Conservation (phyloP, 1,140 invertebrate genomes). For the Mya arenaria region DNA sequence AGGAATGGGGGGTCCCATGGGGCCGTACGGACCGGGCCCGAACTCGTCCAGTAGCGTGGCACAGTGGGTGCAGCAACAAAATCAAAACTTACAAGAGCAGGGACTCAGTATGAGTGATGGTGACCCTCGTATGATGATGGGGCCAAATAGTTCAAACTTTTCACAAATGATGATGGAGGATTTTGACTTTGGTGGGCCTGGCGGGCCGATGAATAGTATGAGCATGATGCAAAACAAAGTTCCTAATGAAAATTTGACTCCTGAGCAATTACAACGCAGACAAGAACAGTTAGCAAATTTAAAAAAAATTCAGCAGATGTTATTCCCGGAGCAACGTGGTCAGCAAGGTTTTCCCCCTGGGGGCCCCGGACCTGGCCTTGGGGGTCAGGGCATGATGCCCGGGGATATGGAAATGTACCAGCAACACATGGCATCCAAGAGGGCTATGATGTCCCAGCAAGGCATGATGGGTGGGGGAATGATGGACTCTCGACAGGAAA, state of each 20-base stretch:
- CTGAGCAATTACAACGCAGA: conserved; percentile 95
- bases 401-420: conserved; percentile 73
- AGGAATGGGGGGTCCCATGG: conserved; percentile 20
- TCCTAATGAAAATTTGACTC: conserved; percentile 97
- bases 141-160: conserved; percentile 55
- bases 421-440: conserved; percentile 72
- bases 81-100: conserved; percentile 75
- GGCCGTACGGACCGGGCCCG: conserved; percentile 50
- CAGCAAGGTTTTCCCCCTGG: conserved; percentile 60
- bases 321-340: conserved; percentile 88
- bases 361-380: conserved; percentile 52
- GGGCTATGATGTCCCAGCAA: conserved; percentile 77
- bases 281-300: conserved; percentile 95
- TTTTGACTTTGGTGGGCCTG: conserved; percentile 59
- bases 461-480: conserved; percentile 70
- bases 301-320: conserved; percentile 94
- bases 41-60: conserved; percentile 67
- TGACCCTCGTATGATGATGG: conserved; percentile 62
- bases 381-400: conserved; percentile 67
- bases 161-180: conserved; percentile 72
- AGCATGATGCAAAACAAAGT: conserved; percentile 78
- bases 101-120: conserved; percentile 67
- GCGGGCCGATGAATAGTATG: conserved; percentile 62
- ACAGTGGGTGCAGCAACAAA: conserved; percentile 79
- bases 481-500: conserved; percentile 59